Evolutionary conservation across 1,140 invertebrate species (phyloP).

Genomic region (Drosophila eugracilis): DNA sequence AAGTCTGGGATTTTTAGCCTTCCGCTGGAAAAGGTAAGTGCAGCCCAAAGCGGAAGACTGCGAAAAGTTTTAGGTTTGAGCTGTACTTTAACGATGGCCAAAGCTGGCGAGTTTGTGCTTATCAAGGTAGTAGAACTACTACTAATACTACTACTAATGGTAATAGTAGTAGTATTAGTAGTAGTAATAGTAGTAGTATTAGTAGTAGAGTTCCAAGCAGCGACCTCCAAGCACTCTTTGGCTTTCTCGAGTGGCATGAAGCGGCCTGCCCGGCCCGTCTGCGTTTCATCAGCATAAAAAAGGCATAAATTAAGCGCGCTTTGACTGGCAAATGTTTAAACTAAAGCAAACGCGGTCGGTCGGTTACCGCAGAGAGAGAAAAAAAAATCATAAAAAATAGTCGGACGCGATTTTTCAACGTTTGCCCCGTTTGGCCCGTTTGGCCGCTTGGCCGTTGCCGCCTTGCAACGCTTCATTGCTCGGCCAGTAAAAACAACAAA

Average conservation of each 20-base stretch:
- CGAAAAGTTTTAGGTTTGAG: background rate
- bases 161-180: background rate
- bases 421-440: no score
- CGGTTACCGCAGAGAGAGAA: constrained; percentile 12
- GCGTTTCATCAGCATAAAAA: constrained; percentile 80
- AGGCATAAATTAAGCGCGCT: constrained; percentile 75
- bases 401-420: constrained; percentile 70
- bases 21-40: constrained; percentile 3
- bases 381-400: constrained; percentile 74
- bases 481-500: constrained; percentile 24
- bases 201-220: background rate
- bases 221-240: constrained; percentile 4
- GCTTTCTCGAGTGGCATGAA: constrained; percentile 13
- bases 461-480: constrained; percentile 79
- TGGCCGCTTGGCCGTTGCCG: constrained; percentile 46
- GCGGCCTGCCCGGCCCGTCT: constrained; percentile 52
- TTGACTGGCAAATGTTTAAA: constrained; percentile 77
- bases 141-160: background rate
- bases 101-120: constrained; percentile 27
- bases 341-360: constrained; percentile 68
- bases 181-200: background rate
- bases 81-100: constrained; percentile 33
- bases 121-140: background rate
- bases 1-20: background rate
- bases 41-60: background rate